These are phyloP conservation scores for Chaetodon trifascialis DNA, from an alignment of 2,113 vertebrate species.

Conservation along the genomic window DNA sequence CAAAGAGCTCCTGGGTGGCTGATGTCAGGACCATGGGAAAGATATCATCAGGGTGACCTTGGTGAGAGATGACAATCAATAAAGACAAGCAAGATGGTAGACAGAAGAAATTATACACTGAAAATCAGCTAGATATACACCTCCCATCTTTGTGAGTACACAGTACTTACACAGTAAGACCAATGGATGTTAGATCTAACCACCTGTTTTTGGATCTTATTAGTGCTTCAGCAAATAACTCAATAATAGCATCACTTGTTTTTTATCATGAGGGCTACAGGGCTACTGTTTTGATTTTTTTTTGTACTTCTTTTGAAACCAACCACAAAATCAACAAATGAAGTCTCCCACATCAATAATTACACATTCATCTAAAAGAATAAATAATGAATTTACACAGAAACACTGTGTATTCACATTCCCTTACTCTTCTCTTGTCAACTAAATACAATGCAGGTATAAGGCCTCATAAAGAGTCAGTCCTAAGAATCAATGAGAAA, in stretches of 20 bases:
- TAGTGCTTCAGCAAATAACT: no score
- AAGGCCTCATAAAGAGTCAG: neutral
- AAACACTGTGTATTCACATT: neutral
- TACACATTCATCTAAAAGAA: neutral
- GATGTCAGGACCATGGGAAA: conserved; percentile 91
- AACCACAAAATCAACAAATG: neutral
- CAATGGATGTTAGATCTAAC: neutral
- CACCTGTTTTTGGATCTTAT: neutral
- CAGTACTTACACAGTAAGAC: neutral
- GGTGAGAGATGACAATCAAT: conserved; percentile 9
- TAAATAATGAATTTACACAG: neutral
- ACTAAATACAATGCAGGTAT: neutral
- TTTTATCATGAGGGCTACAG: no score
- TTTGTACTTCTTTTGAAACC: no score
- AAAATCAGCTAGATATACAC: neutral
- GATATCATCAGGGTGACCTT: conserved; percentile 89
- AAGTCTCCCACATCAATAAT: no score
- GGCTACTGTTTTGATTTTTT: no score
- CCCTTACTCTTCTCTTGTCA: no score
- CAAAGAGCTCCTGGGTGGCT: conserved; percentile 92
- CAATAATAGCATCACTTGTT: no score
- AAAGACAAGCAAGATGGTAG: neutral
- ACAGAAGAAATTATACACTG: neutral
- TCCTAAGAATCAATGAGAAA: neutral
- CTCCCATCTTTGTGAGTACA: neutral